Evolutionary conservation across 64 coral and sea anemone species (phyloP), one percentile per base, ranked within the genome.

Genomic region (Acropora yongei): DNA sequence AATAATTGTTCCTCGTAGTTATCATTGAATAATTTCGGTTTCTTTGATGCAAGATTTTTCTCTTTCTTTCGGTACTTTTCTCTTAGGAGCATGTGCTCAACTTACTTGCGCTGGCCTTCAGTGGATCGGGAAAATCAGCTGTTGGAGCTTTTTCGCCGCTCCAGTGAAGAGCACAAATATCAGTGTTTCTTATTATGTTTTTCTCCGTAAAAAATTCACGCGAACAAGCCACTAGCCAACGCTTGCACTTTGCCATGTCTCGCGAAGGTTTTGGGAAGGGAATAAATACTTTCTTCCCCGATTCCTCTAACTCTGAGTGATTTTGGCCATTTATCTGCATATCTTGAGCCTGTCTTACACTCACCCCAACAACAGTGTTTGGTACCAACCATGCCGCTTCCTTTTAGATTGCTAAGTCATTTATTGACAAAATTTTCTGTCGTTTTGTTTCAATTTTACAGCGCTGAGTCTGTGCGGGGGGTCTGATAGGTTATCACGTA

Each of bases 311-410:
- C 30, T 30, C 30, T 66, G 46, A 93, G 63, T 39, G 85, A 88
- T 50, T 82, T 78, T 49, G 63, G 76, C 30, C 87, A 68, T 75
- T 81, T 93, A 45, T 93, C 92, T 51, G 76, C 75, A 82, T 88
- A 93, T 88, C 92, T 93, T 41, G 84, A 93, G 78, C 88, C 85
- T 68, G 76, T 93, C 66, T 74, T 88, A 88, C 92, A 93, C 58
- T 93, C 68, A 6, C 86, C 92, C 84, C 92, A 93, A 78, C 92
- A 93, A 63, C 92, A 93, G 85, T 93, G 92, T 66, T 93, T 93
- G 30, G 92, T 93, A 74, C 76, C 86, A 47, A 93, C 91, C 91
- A 93, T 93, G 67, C 68, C 78, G 58, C 50, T 55, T 45, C 39
- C 78, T 90, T 90, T 82, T 19, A 90, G 79, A 48, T 82, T 8